These are phyloP conservation scores for Slavum lentiscoides DNA, from an alignment of 2,888 invertebrate species.

Conservation along the genomic window DNA sequence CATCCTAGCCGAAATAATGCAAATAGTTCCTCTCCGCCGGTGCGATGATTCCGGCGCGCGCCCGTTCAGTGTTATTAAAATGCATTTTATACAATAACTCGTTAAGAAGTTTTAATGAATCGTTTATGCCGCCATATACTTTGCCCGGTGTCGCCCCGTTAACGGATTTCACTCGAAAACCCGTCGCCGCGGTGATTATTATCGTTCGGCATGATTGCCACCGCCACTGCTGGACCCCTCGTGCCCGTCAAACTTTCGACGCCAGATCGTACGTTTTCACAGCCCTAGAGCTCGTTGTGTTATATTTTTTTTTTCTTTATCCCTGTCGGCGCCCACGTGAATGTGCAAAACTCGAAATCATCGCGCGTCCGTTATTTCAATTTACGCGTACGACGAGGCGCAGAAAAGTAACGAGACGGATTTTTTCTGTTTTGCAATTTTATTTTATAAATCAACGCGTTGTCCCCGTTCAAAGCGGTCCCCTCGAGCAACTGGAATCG, in stretches of 20 bases:
- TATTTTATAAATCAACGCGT: too few relatives aligned
- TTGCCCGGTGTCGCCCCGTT: constrained; percentile 40
- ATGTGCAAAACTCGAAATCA: too few relatives aligned
- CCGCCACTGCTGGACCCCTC: neutral
- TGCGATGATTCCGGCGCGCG: neutral
- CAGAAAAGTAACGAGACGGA: too few relatives aligned
- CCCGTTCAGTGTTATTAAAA: constrained; percentile 27
- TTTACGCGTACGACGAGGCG: too few relatives aligned
- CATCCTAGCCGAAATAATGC: neutral
- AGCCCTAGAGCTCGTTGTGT: neutral
- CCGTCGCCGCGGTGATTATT: constrained; percentile 19
- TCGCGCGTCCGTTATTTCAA: too few relatives aligned
- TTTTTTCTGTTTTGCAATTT: too few relatives aligned
- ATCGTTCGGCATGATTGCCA: constrained; percentile 25
- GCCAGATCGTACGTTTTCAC: neutral
- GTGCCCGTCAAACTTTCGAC: constrained; percentile 20
- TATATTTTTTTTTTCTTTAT: too few relatives aligned
- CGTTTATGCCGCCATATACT: constrained; percentile 34
- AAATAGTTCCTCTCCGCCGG: constrained; percentile 15
- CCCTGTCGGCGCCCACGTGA: too few relatives aligned
- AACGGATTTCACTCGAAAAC: constrained; percentile 26
- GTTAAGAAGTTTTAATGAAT: constrained; percentile 52
- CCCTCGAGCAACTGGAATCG: too few relatives aligned
- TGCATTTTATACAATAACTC: constrained; percentile 39
- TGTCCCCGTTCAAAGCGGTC: too few relatives aligned